These are phyloP conservation scores for Plectropomus leopardus DNA, from an alignment of 2,113 vertebrate genomes.

Conservation along the genomic window DNA sequence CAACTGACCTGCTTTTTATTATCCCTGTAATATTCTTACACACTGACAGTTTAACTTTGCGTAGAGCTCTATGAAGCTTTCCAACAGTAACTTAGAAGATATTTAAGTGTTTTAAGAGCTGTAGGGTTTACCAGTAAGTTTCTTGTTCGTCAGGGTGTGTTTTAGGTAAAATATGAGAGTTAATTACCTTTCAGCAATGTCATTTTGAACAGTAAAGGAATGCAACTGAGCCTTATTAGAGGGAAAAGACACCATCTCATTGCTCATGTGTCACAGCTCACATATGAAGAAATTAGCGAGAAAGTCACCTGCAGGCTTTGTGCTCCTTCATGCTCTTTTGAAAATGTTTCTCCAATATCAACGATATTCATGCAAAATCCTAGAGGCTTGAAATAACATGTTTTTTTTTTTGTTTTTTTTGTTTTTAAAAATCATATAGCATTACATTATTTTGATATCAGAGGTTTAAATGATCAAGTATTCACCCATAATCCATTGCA, in stretches of 20 bases:
- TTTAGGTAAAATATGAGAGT: background rate
- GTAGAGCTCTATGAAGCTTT: background rate
- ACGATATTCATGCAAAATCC: background rate
- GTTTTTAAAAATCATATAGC: background rate
- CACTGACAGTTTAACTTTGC: constrained; percentile 6
- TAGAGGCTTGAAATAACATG: background rate
- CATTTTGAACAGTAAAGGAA: background rate
- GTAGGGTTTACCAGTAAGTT: background rate
- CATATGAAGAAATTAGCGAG: background rate
- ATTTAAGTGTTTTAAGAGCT: background rate
- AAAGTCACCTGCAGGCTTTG: background rate
- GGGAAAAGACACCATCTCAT: background rate
- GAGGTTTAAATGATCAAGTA: background rate
- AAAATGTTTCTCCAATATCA: background rate
- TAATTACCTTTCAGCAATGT: background rate
- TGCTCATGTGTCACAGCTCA: background rate
- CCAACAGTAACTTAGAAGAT: background rate
- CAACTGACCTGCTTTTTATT: background rate
- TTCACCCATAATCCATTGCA: background rate
- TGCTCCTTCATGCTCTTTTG: background rate
- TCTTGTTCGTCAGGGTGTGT: background rate
- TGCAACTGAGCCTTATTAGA: background rate
- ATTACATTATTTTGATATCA: background rate
- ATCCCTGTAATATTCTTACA: background rate
- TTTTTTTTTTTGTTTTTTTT: too few relatives aligned